Conservation (phyloP, 1,140 invertebrate genomes). For the Phenacoccus solenopsis region DNA sequence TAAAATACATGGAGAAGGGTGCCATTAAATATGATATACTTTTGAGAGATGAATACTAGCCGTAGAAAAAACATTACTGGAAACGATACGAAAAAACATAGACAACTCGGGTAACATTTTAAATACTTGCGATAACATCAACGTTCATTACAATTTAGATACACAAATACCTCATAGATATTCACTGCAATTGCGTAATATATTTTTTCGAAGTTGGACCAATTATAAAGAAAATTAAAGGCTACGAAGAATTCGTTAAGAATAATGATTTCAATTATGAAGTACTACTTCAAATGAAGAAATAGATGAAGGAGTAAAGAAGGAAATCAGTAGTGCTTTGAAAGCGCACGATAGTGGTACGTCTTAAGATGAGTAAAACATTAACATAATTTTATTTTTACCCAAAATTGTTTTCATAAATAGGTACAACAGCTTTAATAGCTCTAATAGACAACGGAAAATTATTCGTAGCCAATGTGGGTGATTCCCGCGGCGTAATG, state of each 20-base stretch:
- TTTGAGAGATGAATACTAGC: neutral
- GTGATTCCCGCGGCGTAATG: conserved; percentile 89
- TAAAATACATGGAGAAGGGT: too few species aligned
- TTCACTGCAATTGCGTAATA: too few species aligned
- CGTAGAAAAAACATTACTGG: neutral
- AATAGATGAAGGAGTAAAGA: conserved; percentile 64
- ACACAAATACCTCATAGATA: too few species aligned
- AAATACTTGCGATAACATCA: too few species aligned
- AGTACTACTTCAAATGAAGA: conserved; percentile 64
- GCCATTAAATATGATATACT: too few species aligned
- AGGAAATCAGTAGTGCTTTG: conserved; percentile 70
- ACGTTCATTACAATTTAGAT: too few species aligned
- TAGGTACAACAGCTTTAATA: conserved; percentile 85
- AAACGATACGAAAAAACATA: conserved; percentile 30
- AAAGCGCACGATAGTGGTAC: too few species aligned
- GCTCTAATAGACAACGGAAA: conserved; percentile 67
- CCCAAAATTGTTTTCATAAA: too few species aligned
- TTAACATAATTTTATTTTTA: neutral
- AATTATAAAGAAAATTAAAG: too few species aligned
- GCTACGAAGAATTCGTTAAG: too few species aligned
- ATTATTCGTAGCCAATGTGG: conserved; percentile 87
- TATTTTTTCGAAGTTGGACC: too few species aligned
- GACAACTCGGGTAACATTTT: conserved; percentile 50
- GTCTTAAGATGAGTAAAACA: neutral
- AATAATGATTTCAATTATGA: conserved; percentile 69